Evolutionary conservation across 2,797 vertebrate genomes (phyloP), one percentile per base, ranked within the genome.

Genomic region (Platyrinchus mystaceus): DNA sequence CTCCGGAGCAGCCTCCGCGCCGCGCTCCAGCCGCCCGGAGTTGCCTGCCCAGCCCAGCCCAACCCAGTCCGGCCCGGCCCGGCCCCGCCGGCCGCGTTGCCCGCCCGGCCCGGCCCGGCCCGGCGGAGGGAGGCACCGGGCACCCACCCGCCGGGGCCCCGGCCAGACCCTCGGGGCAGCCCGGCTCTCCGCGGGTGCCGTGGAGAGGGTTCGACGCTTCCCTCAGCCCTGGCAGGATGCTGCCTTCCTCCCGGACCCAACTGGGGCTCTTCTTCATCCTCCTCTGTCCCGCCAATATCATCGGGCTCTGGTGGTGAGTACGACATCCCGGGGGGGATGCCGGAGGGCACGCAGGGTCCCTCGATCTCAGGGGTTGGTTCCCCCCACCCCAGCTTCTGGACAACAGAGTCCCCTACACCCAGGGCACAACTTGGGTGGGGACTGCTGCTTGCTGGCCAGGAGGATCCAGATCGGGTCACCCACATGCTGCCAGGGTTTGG

Each of bases 251-350:
- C 26, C 98, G 98, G 97, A 98, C 98, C 76, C 98, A 99, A 64
- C 98, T 99, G 89, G 98, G 98, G 88, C 97, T 99, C 62, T 99
- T 99, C 97, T 99, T 99, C 90, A 98, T 99, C 96, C 96, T 99
- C 81, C 98, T 99, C 87, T 99, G 99, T 95, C 99, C 99, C 27
- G 98, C 98, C 97, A 99, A 99, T 93, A 99, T 99, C 97, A 99
- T 99, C 97, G 99, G 99, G 86, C 98, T 99, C n/a, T 99, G 99
- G 98, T 99, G 98, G 99, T 99, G 97, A 99, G 99, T 98, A 97
- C 90, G 41, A 43, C 94, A 70, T 49, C 59, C 18, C 32, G 34
- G 58, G 55, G 50, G 43, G 28, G 14, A 28, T 24, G 64, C 66
- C 23, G 58, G 26, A 53, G 80, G 58, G 49, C 0, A 2, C 9